These are phyloP conservation scores for Lamprotornis superbus DNA, from an alignment of 2,113 vertebrate genomes.

Conservation along the genomic window DNA sequence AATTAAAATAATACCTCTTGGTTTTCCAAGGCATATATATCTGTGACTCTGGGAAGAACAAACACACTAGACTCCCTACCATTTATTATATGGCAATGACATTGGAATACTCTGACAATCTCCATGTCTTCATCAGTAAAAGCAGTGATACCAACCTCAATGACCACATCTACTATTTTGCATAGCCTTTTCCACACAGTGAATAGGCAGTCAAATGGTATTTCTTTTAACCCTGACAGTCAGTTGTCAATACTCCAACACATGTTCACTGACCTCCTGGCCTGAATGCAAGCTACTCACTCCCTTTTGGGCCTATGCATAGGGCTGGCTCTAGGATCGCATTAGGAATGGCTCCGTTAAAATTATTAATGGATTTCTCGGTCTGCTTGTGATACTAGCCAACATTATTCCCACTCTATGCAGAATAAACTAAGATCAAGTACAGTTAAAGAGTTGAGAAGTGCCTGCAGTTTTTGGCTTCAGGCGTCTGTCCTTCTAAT, in stretches of 20 bases:
- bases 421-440: neutral
- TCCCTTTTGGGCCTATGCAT: neutral
- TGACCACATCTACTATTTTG: neutral
- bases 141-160: neutral
- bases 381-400: neutral
- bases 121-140: neutral
- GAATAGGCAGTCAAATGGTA: neutral
- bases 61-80: neutral
- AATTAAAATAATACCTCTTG: neutral
- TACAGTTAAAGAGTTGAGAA: neutral
- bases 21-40: neutral
- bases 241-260: neutral
- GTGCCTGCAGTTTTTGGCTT: neutral
- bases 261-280: neutral
- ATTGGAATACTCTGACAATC: neutral
- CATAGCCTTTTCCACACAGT: neutral
- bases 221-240: neutral
- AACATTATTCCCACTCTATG: neutral
- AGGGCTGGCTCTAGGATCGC: neutral
- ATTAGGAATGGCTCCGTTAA: neutral
- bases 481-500: neutral
- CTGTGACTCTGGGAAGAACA: rapidly evolving
- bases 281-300: neutral
- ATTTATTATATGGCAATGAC: neutral
- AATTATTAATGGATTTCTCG: neutral